Conservation (phyloP, 1,140 invertebrate genomes). For the Leptinotarsa defecta region DNA sequence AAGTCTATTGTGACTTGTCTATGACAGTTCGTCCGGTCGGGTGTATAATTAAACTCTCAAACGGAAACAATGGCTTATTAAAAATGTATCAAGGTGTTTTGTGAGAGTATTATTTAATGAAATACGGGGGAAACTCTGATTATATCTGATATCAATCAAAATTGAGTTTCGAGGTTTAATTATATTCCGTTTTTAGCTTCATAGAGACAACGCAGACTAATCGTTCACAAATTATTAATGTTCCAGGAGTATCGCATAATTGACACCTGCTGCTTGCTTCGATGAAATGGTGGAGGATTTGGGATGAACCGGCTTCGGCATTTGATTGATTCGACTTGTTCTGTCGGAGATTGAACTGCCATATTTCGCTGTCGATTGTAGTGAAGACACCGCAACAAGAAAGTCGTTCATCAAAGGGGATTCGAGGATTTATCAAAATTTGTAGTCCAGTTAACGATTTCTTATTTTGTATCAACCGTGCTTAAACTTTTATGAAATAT, state of each 20-base stretch:
- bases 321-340: too few species aligned
- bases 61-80: not conserved
- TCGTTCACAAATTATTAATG: not conserved
- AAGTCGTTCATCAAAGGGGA: too few species aligned
- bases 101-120: not conserved
- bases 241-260: not conserved
- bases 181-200: not conserved
- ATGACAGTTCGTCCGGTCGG: not conserved
- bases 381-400: too few species aligned
- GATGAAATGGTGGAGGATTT: not conserved
- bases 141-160: slow-evolving; percentile 3
- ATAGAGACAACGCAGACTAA: not conserved
- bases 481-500: too few species aligned
- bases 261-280: not conserved
- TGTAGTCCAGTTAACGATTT: too few species aligned
- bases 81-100: not conserved
- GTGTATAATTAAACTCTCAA: not conserved
- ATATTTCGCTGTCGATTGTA: too few species aligned
- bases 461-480: too few species aligned
- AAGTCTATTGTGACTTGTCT: not conserved
- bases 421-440: too few species aligned
- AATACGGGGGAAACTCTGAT: not conserved
- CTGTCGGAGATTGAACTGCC: too few species aligned
- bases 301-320: not conserved
- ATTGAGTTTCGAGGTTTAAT: not conserved